Conservation (phyloP, 2,113 vertebrate genomes). For the Microtus pennsylvanicus region DNA sequence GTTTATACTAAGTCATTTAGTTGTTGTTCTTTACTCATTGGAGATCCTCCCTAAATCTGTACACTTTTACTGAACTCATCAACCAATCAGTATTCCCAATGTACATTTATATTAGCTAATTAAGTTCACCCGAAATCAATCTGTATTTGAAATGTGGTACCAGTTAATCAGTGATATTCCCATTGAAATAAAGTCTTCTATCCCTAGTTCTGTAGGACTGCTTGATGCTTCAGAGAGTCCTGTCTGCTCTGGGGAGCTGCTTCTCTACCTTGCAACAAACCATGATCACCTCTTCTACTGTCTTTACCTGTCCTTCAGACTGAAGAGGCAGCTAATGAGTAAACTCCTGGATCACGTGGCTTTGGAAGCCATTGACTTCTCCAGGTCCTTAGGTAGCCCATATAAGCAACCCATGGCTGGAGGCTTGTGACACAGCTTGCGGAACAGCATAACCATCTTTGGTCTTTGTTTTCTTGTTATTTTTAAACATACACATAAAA, state of each 20-base stretch:
- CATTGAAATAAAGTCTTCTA: neutral
- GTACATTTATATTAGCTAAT: neutral
- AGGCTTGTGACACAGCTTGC: neutral
- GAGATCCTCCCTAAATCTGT: neutral
- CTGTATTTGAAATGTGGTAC: no score
- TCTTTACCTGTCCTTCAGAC: neutral
- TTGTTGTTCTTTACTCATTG: neutral
- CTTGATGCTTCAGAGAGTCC: neutral
- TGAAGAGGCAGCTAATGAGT: neutral
- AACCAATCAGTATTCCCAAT: neutral
- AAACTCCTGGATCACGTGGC: neutral
- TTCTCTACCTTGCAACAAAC: neutral
- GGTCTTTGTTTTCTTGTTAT: neutral
- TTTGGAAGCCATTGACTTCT: neutral
- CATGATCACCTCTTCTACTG: neutral
- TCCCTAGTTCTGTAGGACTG: no score
- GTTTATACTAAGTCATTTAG: no score
- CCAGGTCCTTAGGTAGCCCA: fast-evolving
- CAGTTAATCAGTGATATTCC: neutral
- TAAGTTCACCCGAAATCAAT: neutral
- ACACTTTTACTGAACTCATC: no score
- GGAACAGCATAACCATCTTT: neutral
- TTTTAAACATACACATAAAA: neutral
- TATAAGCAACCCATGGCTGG: no score
- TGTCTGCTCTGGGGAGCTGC: neutral